Evolutionary conservation across 2,888 invertebrate genomes (phyloP).

Genomic region (Nomada ruficornis): DNA sequence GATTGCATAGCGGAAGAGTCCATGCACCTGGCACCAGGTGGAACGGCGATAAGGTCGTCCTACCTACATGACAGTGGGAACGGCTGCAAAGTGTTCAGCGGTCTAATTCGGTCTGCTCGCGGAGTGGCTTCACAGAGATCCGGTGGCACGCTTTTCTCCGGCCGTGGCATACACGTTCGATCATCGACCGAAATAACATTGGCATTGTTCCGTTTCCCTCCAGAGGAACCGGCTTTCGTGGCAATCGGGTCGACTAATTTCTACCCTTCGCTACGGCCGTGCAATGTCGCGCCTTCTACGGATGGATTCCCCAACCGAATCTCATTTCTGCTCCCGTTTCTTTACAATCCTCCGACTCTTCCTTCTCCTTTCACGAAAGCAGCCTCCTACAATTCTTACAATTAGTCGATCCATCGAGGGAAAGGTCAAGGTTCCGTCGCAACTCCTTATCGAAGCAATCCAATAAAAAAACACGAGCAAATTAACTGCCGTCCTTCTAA

Average conservation of each 20-base stretch:
- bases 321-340: no score
- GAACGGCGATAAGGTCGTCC: conserved; percentile 58
- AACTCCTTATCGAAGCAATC: conserved; percentile 24
- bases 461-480: background rate
- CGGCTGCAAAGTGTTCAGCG: conserved; percentile 51
- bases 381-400: background rate
- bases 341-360: conserved; percentile 5
- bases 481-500: no score
- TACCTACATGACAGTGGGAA: conserved; percentile 21
- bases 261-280: conserved; percentile 55
- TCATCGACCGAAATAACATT: conserved; percentile 82
- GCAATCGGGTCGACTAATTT: conserved; percentile 70
- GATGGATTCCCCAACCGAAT: conserved; percentile 29
- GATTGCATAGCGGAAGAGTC: background rate
- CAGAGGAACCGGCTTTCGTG: conserved; percentile 68
- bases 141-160: conserved; percentile 75
- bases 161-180: conserved; percentile 80
- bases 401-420: background rate
- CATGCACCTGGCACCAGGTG: conserved; percentile 37
- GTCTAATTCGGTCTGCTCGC: conserved; percentile 75
- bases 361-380: background rate
- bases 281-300: conserved; percentile 50
- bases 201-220: conserved; percentile 82
- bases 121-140: conserved; percentile 68
- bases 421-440: conserved; percentile 45